Evolutionary conservation across 2,113 vertebrate genomes (phyloP).

Genomic region (Cheirogaleus medius): DNA sequence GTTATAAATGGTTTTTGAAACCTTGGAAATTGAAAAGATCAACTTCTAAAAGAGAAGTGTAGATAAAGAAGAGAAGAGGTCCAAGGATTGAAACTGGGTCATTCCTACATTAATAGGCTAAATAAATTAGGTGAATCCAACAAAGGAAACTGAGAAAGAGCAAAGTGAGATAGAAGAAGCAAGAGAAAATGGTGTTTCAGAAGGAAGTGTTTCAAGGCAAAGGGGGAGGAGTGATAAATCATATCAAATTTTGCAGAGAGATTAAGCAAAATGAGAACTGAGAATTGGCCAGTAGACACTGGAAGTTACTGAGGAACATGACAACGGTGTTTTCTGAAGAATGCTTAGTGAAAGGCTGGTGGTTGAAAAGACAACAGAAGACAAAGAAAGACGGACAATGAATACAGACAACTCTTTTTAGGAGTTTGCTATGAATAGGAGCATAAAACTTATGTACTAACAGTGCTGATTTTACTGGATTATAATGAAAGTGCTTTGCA

Average conservation of each 20-base stretch:
- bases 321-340: not conserved
- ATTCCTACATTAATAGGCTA: not conserved
- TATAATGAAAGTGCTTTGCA: slow-evolving; percentile 17
- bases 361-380: not conserved
- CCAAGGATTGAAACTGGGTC: not conserved
- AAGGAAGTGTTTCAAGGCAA: not conserved
- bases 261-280: not conserved
- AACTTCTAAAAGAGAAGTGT: not conserved
- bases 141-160: not conserved
- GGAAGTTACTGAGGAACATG: not conserved
- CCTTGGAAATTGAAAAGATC: not conserved
- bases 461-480: not conserved
- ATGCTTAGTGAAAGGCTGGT: not conserved
- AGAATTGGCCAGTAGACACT: not conserved
- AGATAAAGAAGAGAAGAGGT: not conserved
- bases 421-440: not conserved
- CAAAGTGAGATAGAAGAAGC: not conserved
- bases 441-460: not conserved
- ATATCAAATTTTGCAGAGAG: not conserved
- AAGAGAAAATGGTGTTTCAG: not conserved
- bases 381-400: not conserved
- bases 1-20: not conserved
- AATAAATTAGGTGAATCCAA: not conserved
- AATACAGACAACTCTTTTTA: not conserved
- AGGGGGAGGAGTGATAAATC: not conserved